These are phyloP conservation scores for Tipula helvola DNA, from an alignment of 2,888 invertebrate genomes.

Conservation along the genomic window DNA sequence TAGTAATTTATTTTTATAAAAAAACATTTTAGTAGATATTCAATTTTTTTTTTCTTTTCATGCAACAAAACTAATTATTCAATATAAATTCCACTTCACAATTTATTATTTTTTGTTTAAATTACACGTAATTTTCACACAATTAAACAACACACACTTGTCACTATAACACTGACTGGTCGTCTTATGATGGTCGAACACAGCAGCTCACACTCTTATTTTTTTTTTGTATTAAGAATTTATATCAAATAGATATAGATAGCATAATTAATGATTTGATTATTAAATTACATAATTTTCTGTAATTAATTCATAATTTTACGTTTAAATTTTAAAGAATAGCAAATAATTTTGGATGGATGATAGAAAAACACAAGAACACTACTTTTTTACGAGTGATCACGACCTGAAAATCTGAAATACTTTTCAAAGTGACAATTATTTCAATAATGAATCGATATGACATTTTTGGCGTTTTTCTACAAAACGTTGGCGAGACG, in stretches of 20 bases:
- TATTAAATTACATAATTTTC: neutral
- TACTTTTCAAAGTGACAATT: neutral
- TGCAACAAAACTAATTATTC: neutral
- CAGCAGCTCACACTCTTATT: neutral
- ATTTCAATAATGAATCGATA: neutral
- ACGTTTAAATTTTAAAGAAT: neutral
- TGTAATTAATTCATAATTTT: neutral
- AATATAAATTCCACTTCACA: neutral
- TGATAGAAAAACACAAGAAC: neutral
- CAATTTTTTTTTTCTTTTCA: neutral
- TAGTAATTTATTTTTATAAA: slow-evolving; percentile 62
- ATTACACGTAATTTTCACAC: neutral
- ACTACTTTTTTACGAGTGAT: neutral
- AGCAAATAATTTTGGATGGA: neutral
- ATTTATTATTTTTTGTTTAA: neutral
- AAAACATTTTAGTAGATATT: slow-evolving; percentile 40
- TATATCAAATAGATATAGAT: neutral
- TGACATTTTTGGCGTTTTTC: neutral
- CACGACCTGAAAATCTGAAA: neutral
- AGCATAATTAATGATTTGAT: neutral
- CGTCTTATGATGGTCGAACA: neutral
- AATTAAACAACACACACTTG: neutral
- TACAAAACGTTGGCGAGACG: neutral
- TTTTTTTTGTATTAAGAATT: neutral
- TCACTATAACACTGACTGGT: neutral